Conservation (phyloP, 2,888 invertebrate genomes). For the Monoplex corrugatus region DNA sequence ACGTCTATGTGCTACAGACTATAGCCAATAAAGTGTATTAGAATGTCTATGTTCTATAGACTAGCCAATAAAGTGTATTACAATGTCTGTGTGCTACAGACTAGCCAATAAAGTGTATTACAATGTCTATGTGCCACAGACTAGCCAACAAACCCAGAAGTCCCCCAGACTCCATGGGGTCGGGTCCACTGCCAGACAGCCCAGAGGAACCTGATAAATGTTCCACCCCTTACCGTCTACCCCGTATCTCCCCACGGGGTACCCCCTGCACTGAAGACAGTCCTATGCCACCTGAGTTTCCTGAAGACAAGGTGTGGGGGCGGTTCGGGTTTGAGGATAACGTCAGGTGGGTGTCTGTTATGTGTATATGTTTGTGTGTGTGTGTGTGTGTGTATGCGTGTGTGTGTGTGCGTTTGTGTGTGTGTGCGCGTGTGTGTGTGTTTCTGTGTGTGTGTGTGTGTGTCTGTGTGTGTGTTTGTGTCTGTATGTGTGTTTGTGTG, state of each 20-base stretch:
- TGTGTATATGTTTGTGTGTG: background rate
- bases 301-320: slow-evolving; percentile 62
- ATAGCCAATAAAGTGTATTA: too few species aligned
- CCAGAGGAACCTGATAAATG: slow-evolving; percentile 52
- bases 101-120: too few species aligned
- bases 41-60: too few species aligned
- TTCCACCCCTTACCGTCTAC: slow-evolving; percentile 67
- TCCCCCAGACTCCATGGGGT: slow-evolving; percentile 24
- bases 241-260: slow-evolving; percentile 61
- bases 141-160: slow-evolving; percentile 34
- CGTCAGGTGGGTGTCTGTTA: slow-evolving; percentile 60
- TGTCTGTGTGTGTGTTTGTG: background rate
- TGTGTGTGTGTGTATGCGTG: background rate
- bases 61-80: too few species aligned
- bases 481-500: too few species aligned
- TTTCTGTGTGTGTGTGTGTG: background rate
- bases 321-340: slow-evolving; percentile 69
- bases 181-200: slow-evolving; percentile 57
- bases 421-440: background rate
- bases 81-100: too few species aligned
- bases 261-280: slow-evolving; percentile 46
- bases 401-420: background rate
- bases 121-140: slow-evolving; percentile 53
- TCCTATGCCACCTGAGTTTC: background rate
- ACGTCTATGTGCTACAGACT: too few species aligned